Evolutionary conservation across 2,797 vertebrate species (phyloP).

Genomic region (Sebastes hopkinsi): DNA sequence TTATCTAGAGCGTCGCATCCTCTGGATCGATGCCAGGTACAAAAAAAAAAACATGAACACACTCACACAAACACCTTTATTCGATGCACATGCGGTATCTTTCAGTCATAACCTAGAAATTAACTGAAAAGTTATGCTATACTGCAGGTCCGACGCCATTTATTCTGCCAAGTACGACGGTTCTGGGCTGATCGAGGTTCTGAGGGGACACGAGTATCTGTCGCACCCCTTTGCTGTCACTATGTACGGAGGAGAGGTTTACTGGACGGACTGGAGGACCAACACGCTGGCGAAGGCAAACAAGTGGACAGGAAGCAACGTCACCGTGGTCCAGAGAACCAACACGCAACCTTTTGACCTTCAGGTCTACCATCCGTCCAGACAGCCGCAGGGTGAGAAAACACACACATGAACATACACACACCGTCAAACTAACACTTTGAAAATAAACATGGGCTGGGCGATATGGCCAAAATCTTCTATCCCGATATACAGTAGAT

Average conservation of each 20-base stretch:
- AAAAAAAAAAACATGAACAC: slow-evolving; percentile 13
- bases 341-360: slow-evolving; percentile 96
- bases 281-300: slow-evolving; percentile 96
- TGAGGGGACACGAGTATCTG: slow-evolving; percentile 94
- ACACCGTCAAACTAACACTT: fast-evolving
- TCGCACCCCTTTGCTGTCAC: slow-evolving; percentile 97
- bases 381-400: slow-evolving; percentile 90
- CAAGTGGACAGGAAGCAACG: slow-evolving; percentile 96
- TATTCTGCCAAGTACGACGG: slow-evolving; percentile 96
- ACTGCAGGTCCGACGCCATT: slow-evolving; percentile 92
- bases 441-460: too few species aligned
- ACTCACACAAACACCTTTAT: background rate
- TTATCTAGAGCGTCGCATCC: slow-evolving; percentile 94
- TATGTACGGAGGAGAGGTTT: slow-evolving; percentile 94
- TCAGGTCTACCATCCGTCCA: slow-evolving; percentile 94
- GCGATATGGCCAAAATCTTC: too few species aligned
- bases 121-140: background rate
- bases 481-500: too few species aligned
- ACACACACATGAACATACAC: background rate
- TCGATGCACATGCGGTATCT: background rate
- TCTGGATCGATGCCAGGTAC: slow-evolving; percentile 98
- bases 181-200: slow-evolving; percentile 91
- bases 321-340: slow-evolving; percentile 96
- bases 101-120: background rate
- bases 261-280: slow-evolving; percentile 98